phyloP scores from a whole-genome alignment of 2,888 invertebrate genomes.

The Auanema sp. region DNA sequence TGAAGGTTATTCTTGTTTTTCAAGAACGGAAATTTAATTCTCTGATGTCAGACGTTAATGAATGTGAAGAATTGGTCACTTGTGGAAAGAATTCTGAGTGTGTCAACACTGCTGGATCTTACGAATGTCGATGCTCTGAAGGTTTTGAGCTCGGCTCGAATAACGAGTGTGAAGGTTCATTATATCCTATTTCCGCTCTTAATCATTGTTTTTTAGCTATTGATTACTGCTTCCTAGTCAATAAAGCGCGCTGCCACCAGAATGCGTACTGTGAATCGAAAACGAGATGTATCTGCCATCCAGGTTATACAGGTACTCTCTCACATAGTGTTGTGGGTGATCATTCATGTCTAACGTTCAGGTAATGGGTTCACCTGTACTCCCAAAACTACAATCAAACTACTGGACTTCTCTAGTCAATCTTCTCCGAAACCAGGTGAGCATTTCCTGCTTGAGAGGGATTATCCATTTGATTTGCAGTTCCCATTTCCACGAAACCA shows the following conservation, averaged over 20 bases:
- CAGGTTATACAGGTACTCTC: slow-evolving; percentile 29
- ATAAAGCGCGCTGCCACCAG: slow-evolving; percentile 44
- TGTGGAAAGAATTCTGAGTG: slow-evolving; percentile 83
- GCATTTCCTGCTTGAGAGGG: too few species aligned
- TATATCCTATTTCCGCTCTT: slow-evolving; percentile 4
- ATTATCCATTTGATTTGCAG: too few species aligned
- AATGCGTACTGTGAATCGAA: slow-evolving; percentile 47
- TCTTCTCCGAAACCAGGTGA: too few species aligned
- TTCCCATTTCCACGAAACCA: too few species aligned
- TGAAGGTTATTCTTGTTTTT: slow-evolving; percentile 27
- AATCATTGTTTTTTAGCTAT: slow-evolving; percentile 15
- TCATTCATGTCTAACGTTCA: too few species aligned
- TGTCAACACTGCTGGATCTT: slow-evolving; percentile 80
- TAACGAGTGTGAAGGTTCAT: slow-evolving; percentile 48
- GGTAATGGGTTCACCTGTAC: too few species aligned
- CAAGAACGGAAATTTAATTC: neutral
- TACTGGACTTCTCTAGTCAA: too few species aligned
- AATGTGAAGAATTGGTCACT: slow-evolving; percentile 75
- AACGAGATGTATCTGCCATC: slow-evolving; percentile 46
- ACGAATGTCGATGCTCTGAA: slow-evolving; percentile 64
- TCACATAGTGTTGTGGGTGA: too few species aligned
- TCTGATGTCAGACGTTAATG: slow-evolving; percentile 79
- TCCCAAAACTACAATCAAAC: too few species aligned
- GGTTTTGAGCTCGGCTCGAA: slow-evolving; percentile 50
- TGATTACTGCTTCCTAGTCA: slow-evolving; percentile 19